Percentiles rank a stretch among this genome's conserved stretches.
Evolutionary conservation across 2,888 invertebrate genomes (phyloP).

Genomic region (Agrypnus murinus): DNA sequence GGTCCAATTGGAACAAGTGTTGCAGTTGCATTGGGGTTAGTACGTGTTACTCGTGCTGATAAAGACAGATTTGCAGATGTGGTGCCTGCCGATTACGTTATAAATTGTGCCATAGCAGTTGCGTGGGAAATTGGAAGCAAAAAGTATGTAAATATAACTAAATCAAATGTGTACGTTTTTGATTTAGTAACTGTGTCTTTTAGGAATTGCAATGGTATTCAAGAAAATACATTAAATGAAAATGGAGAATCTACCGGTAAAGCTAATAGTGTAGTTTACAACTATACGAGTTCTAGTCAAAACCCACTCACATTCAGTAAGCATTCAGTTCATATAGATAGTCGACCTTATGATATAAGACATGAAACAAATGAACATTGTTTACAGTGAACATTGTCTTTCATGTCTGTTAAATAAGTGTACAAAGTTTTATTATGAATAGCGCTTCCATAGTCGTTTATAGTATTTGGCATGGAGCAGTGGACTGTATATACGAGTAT

Average conservation of each 20-base stretch:
- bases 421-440: too few species aligned
- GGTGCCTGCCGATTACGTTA: slow-evolving; percentile 84
- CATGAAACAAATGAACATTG: slow-evolving; percentile 73
- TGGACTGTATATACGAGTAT: too few species aligned
- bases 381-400: too few species aligned
- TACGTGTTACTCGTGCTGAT: slow-evolving; percentile 76
- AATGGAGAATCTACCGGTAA: not conserved
- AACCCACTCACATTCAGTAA: slow-evolving; percentile 57
- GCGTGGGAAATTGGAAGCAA: slow-evolving; percentile 75
- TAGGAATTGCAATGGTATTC: too few species aligned
- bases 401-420: too few species aligned
- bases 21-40: slow-evolving; percentile 75
- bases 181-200: not conserved
- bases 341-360: slow-evolving; percentile 72
- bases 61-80: slow-evolving; percentile 76
- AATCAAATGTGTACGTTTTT: not conserved
- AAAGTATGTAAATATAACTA: too few species aligned
- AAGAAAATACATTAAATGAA: not conserved
- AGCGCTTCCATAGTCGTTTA: too few species aligned
- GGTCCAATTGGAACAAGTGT: slow-evolving; percentile 73
- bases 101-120: slow-evolving; percentile 86
- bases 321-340: slow-evolving; percentile 70
- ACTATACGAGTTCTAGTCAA: slow-evolving; percentile 41
- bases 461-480: too few species aligned
- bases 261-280: slow-evolving; percentile 29